phyloP scores from a whole-genome alignment of 2,888 invertebrate species.

The Nomada ruficornis region DNA sequence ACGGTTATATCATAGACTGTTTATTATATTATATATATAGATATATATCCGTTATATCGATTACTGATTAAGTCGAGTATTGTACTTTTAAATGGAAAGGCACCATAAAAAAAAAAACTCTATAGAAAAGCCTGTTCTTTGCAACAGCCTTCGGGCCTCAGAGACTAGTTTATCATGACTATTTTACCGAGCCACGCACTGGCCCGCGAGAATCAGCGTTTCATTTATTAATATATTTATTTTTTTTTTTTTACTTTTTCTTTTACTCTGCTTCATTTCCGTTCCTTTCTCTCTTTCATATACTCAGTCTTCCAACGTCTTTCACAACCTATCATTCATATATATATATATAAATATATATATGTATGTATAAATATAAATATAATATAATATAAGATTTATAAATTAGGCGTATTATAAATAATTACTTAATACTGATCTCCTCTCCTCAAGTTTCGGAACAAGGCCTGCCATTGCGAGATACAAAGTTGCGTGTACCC shows the following conservation, averaged over 20 bases:
- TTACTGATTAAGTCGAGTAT: slow-evolving; percentile 67
- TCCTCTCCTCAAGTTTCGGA: slow-evolving; percentile 48
- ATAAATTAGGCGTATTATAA: slow-evolving; percentile 58
- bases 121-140: slow-evolving; percentile 74
- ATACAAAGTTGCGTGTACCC: slow-evolving; percentile 28
- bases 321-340: slow-evolving; percentile 78
- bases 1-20: slow-evolving; percentile 52
- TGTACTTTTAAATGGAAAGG: slow-evolving; percentile 78
- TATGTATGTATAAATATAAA: slow-evolving; percentile 52
- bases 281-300: slow-evolving; percentile 50
- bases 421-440: slow-evolving; percentile 64
- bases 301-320: slow-evolving; percentile 82
- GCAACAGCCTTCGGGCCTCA: slow-evolving; percentile 75
- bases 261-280: slow-evolving; percentile 38
- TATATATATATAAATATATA: no score
- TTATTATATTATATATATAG: slow-evolving; percentile 41
- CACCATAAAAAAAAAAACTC: slow-evolving; percentile 77
- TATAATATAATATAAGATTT: slow-evolving; percentile 56
- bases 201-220: slow-evolving; percentile 68
- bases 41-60: slow-evolving; percentile 37
- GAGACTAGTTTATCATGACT: slow-evolving; percentile 83
- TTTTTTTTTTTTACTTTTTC: slow-evolving; percentile 42
- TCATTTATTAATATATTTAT: background rate
- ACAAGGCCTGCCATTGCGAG: slow-evolving; percentile 50
- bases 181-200: slow-evolving; percentile 76